A percentile compares a stretch with the other conserved stretches of the same genome.
These are phyloP conservation scores for Acanthochromis polyacanthus DNA, from an alignment of 2,113 vertebrate genomes.

Conservation along the genomic window DNA sequence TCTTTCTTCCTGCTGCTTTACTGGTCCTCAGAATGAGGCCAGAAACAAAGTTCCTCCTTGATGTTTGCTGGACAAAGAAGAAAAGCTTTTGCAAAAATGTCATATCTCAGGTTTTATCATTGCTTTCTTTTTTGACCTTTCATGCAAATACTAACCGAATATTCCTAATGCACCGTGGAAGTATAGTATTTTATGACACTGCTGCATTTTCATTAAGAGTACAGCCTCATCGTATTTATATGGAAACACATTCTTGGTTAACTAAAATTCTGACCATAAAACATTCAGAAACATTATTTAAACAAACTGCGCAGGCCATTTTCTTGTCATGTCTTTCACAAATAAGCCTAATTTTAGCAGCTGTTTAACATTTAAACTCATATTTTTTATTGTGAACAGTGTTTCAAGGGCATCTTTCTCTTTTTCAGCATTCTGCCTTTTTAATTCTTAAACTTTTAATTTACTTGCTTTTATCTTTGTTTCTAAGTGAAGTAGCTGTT, in stretches of 20 bases:
- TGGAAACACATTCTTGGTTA: not conserved
- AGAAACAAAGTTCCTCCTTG: constrained; percentile 11
- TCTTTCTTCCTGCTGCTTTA: constrained; percentile 48
- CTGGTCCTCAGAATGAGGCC: constrained; percentile 50
- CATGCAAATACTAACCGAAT: not conserved
- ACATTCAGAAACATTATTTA: not conserved
- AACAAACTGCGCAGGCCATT: not conserved
- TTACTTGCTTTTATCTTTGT: constrained; percentile 39
- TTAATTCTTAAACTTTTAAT: constrained; percentile 36
- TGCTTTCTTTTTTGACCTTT: not conserved
- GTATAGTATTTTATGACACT: not conserved
- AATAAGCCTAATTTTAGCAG: not conserved
- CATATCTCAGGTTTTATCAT: constrained; percentile 2
- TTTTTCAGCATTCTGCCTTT: not conserved
- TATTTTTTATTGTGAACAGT: constrained; percentile 1
- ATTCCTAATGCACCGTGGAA: not conserved
- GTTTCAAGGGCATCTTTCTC: constrained; percentile 17
- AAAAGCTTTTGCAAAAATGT: constrained; percentile 12
- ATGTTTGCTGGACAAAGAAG: constrained; percentile 26
- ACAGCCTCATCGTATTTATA: not conserved
- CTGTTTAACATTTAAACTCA: constrained; percentile 14
- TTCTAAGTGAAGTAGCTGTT: constrained; percentile 1
- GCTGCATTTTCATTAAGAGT: not conserved
- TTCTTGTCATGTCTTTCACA: not conserved
- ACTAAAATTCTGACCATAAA: not conserved